phyloP scores from a whole-genome alignment of 2,797 vertebrate species.

The Aphelocoma californica region DNA sequence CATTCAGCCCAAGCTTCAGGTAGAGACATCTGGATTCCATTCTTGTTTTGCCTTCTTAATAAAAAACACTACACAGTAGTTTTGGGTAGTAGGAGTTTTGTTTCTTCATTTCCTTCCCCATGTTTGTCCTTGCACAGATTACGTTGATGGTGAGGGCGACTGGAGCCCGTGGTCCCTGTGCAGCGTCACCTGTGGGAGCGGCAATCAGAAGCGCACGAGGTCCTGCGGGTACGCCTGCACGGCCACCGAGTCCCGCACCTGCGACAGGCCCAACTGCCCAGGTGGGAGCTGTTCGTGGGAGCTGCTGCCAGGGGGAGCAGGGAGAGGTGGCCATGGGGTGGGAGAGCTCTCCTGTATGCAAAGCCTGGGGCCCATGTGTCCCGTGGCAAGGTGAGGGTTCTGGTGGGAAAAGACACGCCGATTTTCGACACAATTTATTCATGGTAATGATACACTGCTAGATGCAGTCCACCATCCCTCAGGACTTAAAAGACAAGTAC shows the following conservation, averaged over 20 bases:
- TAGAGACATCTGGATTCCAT: conserved; percentile 81
- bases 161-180: conserved; percentile 93
- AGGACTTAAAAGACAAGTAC: neutral
- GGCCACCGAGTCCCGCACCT: conserved; percentile 91
- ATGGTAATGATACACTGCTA: neutral
- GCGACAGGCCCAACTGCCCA: conserved; percentile 90
- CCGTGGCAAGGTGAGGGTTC: fast-evolving
- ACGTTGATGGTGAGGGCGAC: conserved; percentile 89
- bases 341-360: neutral
- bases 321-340: fast-evolving
- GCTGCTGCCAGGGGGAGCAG: fast-evolving
- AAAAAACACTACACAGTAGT: conserved; percentile 44
- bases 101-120: conserved; percentile 4
- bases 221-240: conserved; percentile 94
- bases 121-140: conserved; percentile 78
- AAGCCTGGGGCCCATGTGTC: fast-evolving
- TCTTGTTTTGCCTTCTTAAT: conserved; percentile 63
- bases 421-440: fast-evolving
- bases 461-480: neutral
- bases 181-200: conserved; percentile 89
- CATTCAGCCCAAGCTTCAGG: conserved; percentile 54
- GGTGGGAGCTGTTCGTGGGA: conserved; percentile 53
- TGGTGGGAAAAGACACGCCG: fast-evolving
- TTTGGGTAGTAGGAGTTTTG: neutral
- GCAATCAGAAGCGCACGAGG: conserved; percentile 91